Base-by-base conservation (phyloP, 2,888 invertebrate genomes). In the Leuctra nigra region DNA sequence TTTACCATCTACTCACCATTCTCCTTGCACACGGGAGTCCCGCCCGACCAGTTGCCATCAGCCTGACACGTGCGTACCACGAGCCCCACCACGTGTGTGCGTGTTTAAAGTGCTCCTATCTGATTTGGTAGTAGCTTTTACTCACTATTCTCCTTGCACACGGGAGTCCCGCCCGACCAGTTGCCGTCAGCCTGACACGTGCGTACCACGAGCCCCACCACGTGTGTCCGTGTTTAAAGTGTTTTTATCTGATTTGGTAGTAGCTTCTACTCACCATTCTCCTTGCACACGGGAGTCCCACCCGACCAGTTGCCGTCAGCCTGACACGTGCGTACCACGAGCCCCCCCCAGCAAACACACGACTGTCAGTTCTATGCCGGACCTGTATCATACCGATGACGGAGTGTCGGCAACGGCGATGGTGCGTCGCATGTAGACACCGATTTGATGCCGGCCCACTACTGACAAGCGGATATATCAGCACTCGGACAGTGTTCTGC, bases 301-400 rank as follows among this genome's bases (percentile, higher is more conserved):
- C 91, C 91, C 0, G 89, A 87, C 92, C 92, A 92, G 62, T 85
- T 84, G 20, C 95, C 93, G 70, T 97, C 95, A 0, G 94, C 93
- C 65, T 92, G 87, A 70, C 99, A 99, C 59, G 84, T 82, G 53
- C 95, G 77, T 68, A 90, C 89, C 66, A 87, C 84, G 0, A 91
- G 76, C 0, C 95, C 95, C 0, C 91, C 88, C 59, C n/a, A n/a
- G n/a, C n/a, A n/a, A n/a, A n/a, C n/a, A n/a, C n/a, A n/a, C n/a
- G n/a, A n/a, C n/a, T n/a, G n/a, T n/a, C n/a, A n/a, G n/a, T n/a
- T n/a, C n/a, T n/a, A n/a, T n/a, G n/a, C n/a, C n/a, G n/a, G n/a
- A n/a, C n/a, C n/a, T n/a, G n/a, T n/a, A n/a, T n/a, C n/a, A n/a
- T n/a, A n/a, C n/a, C n/a, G n/a, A n/a, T n/a, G n/a, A n/a, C n/a